Evolutionary conservation across 2,888 invertebrate genomes (phyloP).

Genomic region (Bursaphelenchus okinawaensis): DNA sequence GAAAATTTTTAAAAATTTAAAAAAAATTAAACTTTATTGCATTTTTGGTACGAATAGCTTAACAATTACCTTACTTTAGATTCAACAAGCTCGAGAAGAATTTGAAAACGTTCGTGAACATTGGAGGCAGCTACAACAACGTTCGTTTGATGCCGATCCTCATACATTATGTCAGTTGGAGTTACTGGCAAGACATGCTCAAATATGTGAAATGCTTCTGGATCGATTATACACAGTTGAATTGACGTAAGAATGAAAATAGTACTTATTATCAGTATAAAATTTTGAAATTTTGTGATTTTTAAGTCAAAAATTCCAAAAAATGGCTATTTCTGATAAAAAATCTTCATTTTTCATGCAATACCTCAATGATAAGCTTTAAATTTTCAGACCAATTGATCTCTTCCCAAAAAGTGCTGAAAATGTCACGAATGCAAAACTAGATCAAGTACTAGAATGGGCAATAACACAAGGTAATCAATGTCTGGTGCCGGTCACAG

Average conservation of each 20-base stretch:
- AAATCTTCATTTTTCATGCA: too few species aligned
- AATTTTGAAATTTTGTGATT: too few species aligned
- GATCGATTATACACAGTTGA: background rate
- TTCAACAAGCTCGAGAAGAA: conserved; percentile 1
- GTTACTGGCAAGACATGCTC: conserved; percentile 4
- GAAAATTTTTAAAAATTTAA: background rate
- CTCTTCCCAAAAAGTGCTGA: background rate
- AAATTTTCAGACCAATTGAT: background rate
- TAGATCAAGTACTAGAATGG: conserved; percentile 5
- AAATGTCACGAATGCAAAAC: background rate
- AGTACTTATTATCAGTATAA: too few species aligned
- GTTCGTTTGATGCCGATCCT: conserved; percentile 30
- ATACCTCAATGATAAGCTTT: too few species aligned
- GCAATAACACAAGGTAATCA: conserved; percentile 3
- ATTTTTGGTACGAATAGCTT: background rate
- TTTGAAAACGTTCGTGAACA: conserved; percentile 15
- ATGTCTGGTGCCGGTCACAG: background rate
- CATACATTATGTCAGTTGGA: conserved; percentile 23
- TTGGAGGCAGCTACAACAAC: conserved; percentile 16
- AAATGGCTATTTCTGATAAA: too few species aligned
- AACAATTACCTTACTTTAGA: background rate
- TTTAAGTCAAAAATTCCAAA: too few species aligned
- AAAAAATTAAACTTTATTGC: background rate
- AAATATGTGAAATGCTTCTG: background rate
- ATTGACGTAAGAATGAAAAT: too few species aligned